Base-by-base conservation (phyloP, 2,888 invertebrate species). In the Melinaea marsaeus region DNA sequence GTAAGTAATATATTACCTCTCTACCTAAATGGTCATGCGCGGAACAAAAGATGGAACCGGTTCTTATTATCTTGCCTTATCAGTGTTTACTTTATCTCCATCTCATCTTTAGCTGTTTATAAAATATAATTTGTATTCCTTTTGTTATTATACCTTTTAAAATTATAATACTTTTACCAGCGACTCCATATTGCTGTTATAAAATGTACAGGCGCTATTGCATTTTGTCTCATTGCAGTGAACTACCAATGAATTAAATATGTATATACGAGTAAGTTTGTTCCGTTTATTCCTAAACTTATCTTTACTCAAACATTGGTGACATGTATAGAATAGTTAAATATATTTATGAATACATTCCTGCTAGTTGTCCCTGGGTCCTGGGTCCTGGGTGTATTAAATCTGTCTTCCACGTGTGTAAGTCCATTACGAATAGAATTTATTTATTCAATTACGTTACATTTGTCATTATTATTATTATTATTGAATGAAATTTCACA, bases 31-130 rank as follows among this genome's bases (percentile, higher is more conserved):
- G 57, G 61, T 61, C 60, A 56, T 56, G 57, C 33, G 55, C 35
- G 57, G 61, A 61, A 64, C 64, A 64, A 64, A 63, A 61, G 61
- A 45, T 63, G n/a, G 63, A 67, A 67, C 60, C 13, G 59, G 60
- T 61, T 61, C 45, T 37, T 63, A 63, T 61, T 65, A 61, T 42
- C 45, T 59, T 61, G 56, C 60, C 64, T 64, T 61, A 64, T 64
- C 59, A 47, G 58, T 32, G 55, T 61, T 35, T 58, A 42, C 54
- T 61, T 61, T 61, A 64, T 64, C 58, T 61, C 42, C 51, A 61
- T 59, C 55, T 61, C 61, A 61, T 58, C 61, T 61, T 59, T 47
- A 61, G 56, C 58, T 59, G 58, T 46, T 56, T 58, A 56, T 54
- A 59, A 61, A 61, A 58, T 62, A 58, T 34, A 62, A 62, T 62